These are phyloP conservation scores for Sigmodon hispidus DNA, from an alignment of 2,113 vertebrate genomes.

Conservation along the genomic window DNA sequence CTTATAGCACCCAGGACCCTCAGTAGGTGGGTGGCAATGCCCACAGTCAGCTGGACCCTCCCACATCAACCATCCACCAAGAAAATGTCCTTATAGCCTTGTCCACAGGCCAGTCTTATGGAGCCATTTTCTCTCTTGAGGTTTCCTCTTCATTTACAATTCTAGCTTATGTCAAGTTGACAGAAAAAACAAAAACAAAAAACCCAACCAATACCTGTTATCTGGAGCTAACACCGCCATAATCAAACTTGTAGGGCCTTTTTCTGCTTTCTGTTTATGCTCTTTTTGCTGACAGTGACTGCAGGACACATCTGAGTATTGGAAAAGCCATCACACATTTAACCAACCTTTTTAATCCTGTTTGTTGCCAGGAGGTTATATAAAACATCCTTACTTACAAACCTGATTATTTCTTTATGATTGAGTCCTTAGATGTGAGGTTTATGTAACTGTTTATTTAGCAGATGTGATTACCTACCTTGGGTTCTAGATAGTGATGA, in stretches of 20 bases:
- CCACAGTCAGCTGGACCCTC: neutral
- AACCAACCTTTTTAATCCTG: neutral
- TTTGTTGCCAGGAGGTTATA: neutral
- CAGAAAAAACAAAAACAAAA: neutral
- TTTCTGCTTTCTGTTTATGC: neutral
- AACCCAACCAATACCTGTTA: neutral
- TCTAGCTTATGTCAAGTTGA: neutral
- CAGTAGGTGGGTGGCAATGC: neutral
- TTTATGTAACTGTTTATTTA: neutral
- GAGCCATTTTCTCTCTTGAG: neutral
- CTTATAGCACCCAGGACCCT: too few relatives aligned
- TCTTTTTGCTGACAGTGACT: neutral
- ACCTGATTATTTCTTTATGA: neutral
- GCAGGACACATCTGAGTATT: neutral
- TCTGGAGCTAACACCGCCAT: neutral
- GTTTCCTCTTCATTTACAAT: neutral
- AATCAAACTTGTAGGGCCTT: neutral
- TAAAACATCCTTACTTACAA: neutral
- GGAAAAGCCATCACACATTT: neutral
- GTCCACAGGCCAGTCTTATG: neutral
- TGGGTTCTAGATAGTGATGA: neutral
- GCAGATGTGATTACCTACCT: neutral
- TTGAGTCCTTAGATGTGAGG: neutral
- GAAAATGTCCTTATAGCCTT: neutral
- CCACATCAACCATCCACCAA: neutral